These are phyloP conservation scores for Vanessa atalanta DNA, from an alignment of 1,140 invertebrate species.

Conservation along the genomic window DNA sequence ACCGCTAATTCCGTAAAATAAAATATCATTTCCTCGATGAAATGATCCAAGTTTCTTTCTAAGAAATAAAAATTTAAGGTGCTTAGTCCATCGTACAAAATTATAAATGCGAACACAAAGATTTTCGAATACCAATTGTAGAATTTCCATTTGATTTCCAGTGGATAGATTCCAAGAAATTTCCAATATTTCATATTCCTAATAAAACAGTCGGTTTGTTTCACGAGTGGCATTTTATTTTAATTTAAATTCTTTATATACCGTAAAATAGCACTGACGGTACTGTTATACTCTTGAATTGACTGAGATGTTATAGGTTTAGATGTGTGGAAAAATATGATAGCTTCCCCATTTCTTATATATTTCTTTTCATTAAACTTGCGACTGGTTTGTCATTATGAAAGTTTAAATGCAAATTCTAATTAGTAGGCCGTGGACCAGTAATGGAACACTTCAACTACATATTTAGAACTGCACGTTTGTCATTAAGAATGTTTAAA, in stretches of 20 bases:
- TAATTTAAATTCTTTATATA: background rate
- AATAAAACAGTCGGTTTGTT: slow-evolving; percentile 49
- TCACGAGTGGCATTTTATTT: slow-evolving; percentile 6
- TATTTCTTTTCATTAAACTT: background rate
- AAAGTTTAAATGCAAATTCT: slow-evolving; percentile 9
- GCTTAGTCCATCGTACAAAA: slow-evolving; percentile 41
- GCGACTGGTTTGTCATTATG: slow-evolving; percentile 7
- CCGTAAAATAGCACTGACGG: background rate
- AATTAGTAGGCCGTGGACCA: slow-evolving; percentile 2
- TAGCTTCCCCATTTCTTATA: background rate
- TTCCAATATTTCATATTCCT: slow-evolving; percentile 53
- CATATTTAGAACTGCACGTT: slow-evolving; percentile 1
- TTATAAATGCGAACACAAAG: slow-evolving; percentile 46
- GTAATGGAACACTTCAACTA: slow-evolving; percentile 11
- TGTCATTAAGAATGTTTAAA: slow-evolving; percentile 25
- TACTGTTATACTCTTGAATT: background rate
- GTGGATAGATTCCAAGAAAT: slow-evolving; percentile 53
- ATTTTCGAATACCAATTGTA: slow-evolving; percentile 49
- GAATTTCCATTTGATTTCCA: slow-evolving; percentile 30
- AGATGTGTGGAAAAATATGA: background rate
- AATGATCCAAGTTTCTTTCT: slow-evolving; percentile 50
- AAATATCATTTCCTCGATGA: slow-evolving; percentile 61
- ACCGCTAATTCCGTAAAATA: slow-evolving; percentile 54
- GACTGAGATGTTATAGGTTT: background rate
- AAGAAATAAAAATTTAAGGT: slow-evolving; percentile 61